These are phyloP conservation scores for Nomada goodeniana DNA, from an alignment of 2,888 invertebrate genomes.

Conservation along the genomic window DNA sequence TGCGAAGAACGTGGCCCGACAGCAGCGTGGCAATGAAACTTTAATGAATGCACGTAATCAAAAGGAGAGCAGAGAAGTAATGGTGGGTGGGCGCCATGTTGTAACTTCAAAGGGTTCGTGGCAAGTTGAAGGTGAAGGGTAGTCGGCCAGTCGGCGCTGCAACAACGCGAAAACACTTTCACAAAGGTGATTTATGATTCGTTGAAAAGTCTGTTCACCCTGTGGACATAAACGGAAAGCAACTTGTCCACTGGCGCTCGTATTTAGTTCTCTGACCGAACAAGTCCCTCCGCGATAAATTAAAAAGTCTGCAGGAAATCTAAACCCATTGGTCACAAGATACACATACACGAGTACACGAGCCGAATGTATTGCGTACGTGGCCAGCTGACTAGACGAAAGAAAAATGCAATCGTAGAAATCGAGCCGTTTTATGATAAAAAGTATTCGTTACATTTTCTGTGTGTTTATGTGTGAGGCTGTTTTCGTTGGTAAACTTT, in stretches of 20 bases:
- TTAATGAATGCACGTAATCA: neutral
- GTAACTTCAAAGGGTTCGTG: constrained; percentile 17
- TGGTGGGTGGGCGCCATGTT: neutral
- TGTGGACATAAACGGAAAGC: neutral
- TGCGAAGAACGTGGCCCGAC: too few relatives aligned
- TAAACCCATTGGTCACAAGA: constrained; percentile 17
- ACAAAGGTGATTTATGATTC: constrained; percentile 24
- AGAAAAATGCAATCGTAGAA: neutral
- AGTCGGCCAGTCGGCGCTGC: constrained; percentile 2
- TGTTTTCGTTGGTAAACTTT: too few relatives aligned
- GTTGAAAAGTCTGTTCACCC: constrained; percentile 19
- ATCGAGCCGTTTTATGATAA: too few relatives aligned
- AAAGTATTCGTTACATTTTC: too few relatives aligned
- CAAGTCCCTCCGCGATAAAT: neutral
- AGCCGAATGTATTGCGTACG: too few relatives aligned
- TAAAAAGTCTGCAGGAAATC: constrained; percentile 18
- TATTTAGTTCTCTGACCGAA: neutral
- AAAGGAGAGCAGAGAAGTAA: neutral
- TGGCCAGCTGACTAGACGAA: neutral
- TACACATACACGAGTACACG: neutral
- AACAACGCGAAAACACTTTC: constrained; percentile 11
- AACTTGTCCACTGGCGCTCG: neutral
- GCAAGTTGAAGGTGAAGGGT: constrained; percentile 30
- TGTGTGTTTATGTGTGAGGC: too few relatives aligned
- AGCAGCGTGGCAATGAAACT: neutral